Percentiles rank a stretch among this genome's conserved stretches.
Conservation (phyloP, 2,113 vertebrate genomes). For the Crotalus tigris region DNA sequence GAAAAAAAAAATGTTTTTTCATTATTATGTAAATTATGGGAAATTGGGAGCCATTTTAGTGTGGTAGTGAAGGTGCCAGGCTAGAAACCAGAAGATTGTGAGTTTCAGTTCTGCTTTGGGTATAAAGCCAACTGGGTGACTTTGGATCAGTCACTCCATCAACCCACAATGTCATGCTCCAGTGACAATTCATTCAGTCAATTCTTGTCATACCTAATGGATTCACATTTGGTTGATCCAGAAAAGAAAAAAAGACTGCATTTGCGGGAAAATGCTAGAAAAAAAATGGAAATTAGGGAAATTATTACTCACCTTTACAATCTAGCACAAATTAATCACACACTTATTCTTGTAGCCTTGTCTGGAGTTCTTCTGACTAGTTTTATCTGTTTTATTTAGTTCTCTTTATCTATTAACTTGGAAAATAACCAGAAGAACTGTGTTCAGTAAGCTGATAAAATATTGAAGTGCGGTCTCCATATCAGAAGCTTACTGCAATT, state of each 20-base stretch:
- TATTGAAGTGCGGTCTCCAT: not conserved
- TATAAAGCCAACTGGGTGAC: not conserved
- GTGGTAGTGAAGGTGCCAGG: not conserved
- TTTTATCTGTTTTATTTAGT: not conserved
- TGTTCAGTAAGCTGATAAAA: not conserved
- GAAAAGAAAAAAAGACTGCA: not conserved
- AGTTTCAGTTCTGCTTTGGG: not conserved
- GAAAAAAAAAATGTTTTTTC: not conserved
- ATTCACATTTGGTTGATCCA: not conserved
- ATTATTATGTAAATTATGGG: not conserved
- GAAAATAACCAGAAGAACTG: not conserved
- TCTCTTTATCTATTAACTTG: not conserved
- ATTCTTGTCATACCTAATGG: not conserved
- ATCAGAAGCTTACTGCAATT: not conserved
- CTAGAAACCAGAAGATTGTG: not conserved
- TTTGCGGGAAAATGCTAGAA: not conserved
- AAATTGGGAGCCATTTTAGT: not conserved
- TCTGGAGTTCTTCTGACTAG: not conserved
- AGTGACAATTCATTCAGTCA: not conserved
- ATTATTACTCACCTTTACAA: not conserved
- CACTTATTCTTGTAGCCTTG: not conserved
- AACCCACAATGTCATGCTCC: not conserved
- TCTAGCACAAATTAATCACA: not conserved
- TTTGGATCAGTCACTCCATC: not conserved
- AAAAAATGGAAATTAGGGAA: not conserved